Conservation (phyloP, 2,113 vertebrate species). For the Trematomus loennbergii region DNA sequence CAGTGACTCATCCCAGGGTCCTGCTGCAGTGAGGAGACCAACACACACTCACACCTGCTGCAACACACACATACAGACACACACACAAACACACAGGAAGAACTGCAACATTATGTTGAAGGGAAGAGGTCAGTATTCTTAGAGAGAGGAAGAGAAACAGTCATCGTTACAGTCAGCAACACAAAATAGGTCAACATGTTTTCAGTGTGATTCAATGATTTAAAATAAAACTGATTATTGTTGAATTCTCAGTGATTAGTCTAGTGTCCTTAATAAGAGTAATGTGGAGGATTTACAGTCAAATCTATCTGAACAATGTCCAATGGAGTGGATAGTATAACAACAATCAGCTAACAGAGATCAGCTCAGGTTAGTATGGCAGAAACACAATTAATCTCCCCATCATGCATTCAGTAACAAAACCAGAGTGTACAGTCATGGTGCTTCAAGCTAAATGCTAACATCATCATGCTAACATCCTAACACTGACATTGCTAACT, state of each 20-base stretch:
- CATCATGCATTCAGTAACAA: not conserved
- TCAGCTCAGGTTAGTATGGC: slow-evolving; percentile 1
- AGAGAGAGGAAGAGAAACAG: slow-evolving; percentile 42
- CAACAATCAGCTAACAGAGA: slow-evolving; percentile 35
- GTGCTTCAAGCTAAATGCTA: not conserved
- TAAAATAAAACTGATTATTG: slow-evolving; percentile 3
- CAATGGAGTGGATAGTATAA: not conserved
- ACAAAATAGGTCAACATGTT: not conserved
- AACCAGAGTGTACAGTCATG: not conserved
- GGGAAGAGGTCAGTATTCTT: slow-evolving; percentile 49
- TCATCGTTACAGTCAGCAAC: not conserved
- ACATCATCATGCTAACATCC: not conserved
- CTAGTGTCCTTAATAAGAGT: not conserved
- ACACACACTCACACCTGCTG: slow-evolving; percentile 39
- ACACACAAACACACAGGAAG: slow-evolving; percentile 16
- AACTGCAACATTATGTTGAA: slow-evolving; percentile 20
- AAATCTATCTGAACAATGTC: slow-evolving; percentile 24
- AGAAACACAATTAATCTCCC: slow-evolving; percentile 9
- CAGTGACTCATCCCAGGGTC: slow-evolving; percentile 77
- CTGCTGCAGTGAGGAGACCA: slow-evolving; percentile 50
- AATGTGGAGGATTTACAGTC: slow-evolving; percentile 9
- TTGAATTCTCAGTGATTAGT: slow-evolving; percentile 7
- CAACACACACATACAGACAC: slow-evolving; percentile 25
- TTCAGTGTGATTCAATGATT: not conserved
- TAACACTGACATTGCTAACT: not conserved